Base-by-base conservation (phyloP, 2,888 invertebrate species). In the Psococerastis gibbosa region DNA sequence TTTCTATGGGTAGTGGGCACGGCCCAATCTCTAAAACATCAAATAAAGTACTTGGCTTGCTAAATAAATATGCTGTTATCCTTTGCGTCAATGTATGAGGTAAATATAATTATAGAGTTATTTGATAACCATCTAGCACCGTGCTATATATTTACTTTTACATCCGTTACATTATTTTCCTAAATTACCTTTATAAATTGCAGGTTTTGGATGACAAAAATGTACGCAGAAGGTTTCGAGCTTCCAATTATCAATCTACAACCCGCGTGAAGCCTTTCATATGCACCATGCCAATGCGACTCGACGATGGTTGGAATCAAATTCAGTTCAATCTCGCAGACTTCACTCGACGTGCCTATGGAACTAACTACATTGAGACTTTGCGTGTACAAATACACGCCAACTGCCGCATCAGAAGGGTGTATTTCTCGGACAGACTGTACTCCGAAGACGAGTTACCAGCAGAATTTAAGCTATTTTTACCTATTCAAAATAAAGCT, bases 211-310 rank as follows among this genome's bases (percentile, higher is more conserved):
- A 95, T 63, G 92, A 95, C 61, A 91, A 91, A 63, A 87, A 89
- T 64, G 84, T 92, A 32, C 69, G 87, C 48, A 65, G 94, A 56
- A 61, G 80, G 52, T 62, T 55, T 43, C 45, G 55, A 46, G 54
- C 54, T 4, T 91, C 91, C 56, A 95, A 95, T 64, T 95, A 89
- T 62, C 91, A 94, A 59, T 89, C 88, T 32, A 85, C 85, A 11
- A 94, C 92, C 1, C 66, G 89, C 54, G 87, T 94, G 8, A 88
- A 89, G 60, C 89, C 92, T n/a, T 95, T 94, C 59, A 94, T 94
- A 54, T 92, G 92, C 56, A 89, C 91, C 5, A 92, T 94, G 91
- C 94, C 94, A 1, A 83, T 95, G 78, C 69, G 91, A 46, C 66
- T 94, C 48, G 87, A 89, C 54, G 85, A 89, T 55, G 94, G 94